Evolutionary conservation across 2,797 vertebrate genomes (phyloP).

Genomic region (Eulemur albifrons): DNA sequence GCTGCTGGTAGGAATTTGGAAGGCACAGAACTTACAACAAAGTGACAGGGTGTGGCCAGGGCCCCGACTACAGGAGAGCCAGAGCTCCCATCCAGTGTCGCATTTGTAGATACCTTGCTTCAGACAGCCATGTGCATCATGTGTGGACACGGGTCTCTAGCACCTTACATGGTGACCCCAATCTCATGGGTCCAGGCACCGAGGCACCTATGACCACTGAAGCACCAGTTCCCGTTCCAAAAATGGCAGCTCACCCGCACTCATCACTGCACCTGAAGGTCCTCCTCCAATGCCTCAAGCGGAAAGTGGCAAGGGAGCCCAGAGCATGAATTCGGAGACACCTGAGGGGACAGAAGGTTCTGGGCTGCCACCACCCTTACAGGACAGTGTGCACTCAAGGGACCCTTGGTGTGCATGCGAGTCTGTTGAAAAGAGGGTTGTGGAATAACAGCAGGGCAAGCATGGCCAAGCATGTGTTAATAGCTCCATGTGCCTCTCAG

Average conservation of each 20-base stretch:
- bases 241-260: neutral
- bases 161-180: neutral
- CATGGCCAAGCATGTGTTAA: neutral
- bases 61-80: neutral
- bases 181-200: neutral
- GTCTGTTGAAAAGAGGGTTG: neutral
- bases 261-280: neutral
- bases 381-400: neutral
- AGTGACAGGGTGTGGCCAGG: too few relatives aligned
- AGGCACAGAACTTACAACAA: neutral
- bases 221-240: neutral
- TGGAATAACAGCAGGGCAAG: neutral
- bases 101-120: neutral
- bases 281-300: neutral
- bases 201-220: neutral
- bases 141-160: neutral
- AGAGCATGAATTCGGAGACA: too few relatives aligned
- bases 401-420: neutral
- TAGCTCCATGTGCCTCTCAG: neutral
- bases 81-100: accelerated
- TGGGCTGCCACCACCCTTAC: neutral
- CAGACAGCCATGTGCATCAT: too few relatives aligned
- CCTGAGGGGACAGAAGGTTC: neutral
- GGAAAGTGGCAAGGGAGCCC: neutral
- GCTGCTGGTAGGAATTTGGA: neutral